Conservation (phyloP, 1,140 invertebrate species). For the Drosophila simulans region DNA sequence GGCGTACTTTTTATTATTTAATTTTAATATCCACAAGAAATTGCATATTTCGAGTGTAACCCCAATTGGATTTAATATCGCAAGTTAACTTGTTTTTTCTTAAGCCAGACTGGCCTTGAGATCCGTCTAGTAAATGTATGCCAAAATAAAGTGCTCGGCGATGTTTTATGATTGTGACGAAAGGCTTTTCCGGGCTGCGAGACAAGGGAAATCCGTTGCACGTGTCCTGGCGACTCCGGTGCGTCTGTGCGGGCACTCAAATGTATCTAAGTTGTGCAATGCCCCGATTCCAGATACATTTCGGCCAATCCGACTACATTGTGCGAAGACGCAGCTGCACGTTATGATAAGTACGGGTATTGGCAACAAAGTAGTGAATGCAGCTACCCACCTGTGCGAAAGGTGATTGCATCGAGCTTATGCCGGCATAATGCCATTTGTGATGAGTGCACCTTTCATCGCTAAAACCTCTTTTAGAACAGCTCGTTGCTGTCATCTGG, state of each 20-base stretch:
- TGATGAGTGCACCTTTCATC: background rate
- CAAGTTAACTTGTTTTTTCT: background rate
- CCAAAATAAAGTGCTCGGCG: conserved; percentile 63
- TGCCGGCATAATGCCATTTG: background rate
- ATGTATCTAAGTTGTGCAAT: background rate
- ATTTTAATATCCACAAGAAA: background rate
- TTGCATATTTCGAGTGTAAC: no score
- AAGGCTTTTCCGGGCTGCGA: conserved; percentile 34
- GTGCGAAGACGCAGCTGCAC: conserved; percentile 11
- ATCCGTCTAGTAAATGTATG: conserved; percentile 34
- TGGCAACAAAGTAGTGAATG: conserved; percentile 23
- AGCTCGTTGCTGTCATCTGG: background rate
- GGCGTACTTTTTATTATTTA: no score
- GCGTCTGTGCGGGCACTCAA: background rate
- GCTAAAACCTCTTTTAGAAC: no score
- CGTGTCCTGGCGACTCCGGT: background rate
- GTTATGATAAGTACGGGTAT: conserved; percentile 5
- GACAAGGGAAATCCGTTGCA: background rate
- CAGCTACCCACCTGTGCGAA: background rate
- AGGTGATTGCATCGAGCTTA: conserved; percentile 1
- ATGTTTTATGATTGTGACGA: conserved; percentile 71
- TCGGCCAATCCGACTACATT: conserved; percentile 8
- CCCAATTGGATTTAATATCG: no score
- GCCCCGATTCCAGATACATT: background rate
- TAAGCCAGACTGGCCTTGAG: conserved; percentile 31